A percentile compares a stretch with the other conserved stretches of the same genome.
phyloP scores from a whole-genome alignment of 2,113 vertebrate species.

The Calyptommatus sinebrachiatus region DNA sequence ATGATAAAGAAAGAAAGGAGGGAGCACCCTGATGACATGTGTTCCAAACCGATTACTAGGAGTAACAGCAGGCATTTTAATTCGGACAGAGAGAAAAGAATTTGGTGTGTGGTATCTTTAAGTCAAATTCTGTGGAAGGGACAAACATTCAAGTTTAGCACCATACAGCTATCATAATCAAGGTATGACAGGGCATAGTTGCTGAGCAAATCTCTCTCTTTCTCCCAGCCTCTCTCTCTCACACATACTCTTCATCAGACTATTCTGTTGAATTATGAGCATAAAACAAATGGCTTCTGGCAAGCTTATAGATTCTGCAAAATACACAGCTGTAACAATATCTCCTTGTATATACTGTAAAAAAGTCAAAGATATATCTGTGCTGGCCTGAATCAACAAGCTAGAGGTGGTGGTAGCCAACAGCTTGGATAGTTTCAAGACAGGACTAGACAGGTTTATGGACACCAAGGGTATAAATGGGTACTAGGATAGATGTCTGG shows the following conservation, averaged over 20 bases:
- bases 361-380: too few species aligned
- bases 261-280: background rate
- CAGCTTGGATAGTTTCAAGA: too few species aligned
- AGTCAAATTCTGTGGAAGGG: background rate
- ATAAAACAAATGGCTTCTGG: background rate
- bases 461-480: too few species aligned
- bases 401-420: too few species aligned
- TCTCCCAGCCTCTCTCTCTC: too few species aligned
- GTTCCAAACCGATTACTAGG: slow-evolving; percentile 38
- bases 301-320: background rate
- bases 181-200: background rate
- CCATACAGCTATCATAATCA: too few species aligned
- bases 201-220: background rate
- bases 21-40: slow-evolving; percentile 38
- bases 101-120: background rate
- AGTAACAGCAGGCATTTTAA: slow-evolving; percentile 10
- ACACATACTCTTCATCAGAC: too few species aligned
- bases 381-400: too few species aligned
- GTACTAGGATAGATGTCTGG: too few species aligned
- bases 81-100: slow-evolving; percentile 8
- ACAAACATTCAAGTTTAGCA: background rate
- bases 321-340: background rate
- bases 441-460: too few species aligned
- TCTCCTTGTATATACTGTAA: too few species aligned
- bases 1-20: slow-evolving; percentile 23